Base-by-base conservation (phyloP, 2,113 vertebrate genomes). In the Poeciliopsis prolifica region DNA sequence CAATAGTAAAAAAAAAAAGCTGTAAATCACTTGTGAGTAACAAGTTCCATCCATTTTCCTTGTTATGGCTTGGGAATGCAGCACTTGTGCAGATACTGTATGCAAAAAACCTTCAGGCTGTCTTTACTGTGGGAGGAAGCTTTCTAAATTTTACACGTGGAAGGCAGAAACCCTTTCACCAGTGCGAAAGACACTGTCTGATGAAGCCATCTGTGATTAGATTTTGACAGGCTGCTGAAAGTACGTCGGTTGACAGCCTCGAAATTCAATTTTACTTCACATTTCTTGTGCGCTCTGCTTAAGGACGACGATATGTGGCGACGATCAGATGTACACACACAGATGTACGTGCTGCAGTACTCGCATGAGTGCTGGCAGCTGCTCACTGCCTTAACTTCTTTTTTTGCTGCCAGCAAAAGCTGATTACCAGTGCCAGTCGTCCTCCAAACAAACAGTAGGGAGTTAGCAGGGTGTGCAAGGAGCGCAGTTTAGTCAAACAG, bases 21-120 rank as follows among this genome's bases (percentile, higher is more conserved):
- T 92, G 90, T 85, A 93, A 90, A 94, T 91, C 79, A 88, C 80
- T 82, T 73, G 82, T 85, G 86, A 85, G 81, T 83, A 89, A 90
- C 88, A 88, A 83, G 80, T 84, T 84, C 82, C 84, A 93, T 94
- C 90, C 90, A 92, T 93, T 89, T 91, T 63, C 78, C 82, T 82
- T 60, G 74, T 90, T 88, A 80, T 65, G 67, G 79, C 70, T 66
- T 65, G 42, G 61, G 74, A 19, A n/a, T 81, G 64, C 42, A 69
- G 79, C 80, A 28, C 68, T 61, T 68, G 66, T 75, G 72, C 65
- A 90, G 74, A 69, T 84, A 86, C 73, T 79, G 51, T 80, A 79
- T 74, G 78, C 81, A 71, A 80, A 78, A 82, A 79, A 79, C 65
- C 83, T 72, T 65, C 71, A 48, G 85, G 79, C 82, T 77, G 69